Evolutionary conservation across 2,113 vertebrate species (phyloP), one percentile per base, ranked within the genome.

Genomic region (Salvelinus namaycush): DNA sequence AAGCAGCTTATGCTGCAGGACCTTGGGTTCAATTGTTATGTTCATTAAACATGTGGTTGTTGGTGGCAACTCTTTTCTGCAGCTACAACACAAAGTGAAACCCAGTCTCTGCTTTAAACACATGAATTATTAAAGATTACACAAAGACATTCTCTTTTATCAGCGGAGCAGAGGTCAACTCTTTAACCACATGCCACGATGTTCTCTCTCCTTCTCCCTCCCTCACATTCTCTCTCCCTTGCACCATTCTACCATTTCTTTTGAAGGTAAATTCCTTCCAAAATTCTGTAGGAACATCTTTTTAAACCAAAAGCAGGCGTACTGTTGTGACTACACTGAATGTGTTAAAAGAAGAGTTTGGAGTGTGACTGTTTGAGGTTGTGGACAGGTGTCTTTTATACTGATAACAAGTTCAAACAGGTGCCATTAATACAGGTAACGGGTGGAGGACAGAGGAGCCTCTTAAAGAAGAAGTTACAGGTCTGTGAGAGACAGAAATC

Each of bases 1-100:
- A 95, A 95, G 94, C 88, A 88, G 91, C 92, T 92, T 93, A 92
- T 89, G 93, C 29, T 31, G 29, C 29, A 31, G 29, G 90, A 87
- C 91, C 89, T 79, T 29, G 70, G 79, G 88, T 91, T 82, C 89
- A 87, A 81, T 90, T 94, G 92, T 90, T 94, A 92, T 91, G 90
- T 81, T 93, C 94, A 92, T 88, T 86, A 88, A 88, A 86, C 87
- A 93, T 85, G 81, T 81, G 80, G 79, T 29, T 29, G 3, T 3
- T 29, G 29, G 9, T 85, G 94, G 94, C 91, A 92, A 91, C 93
- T 94, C 93, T 91, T 91, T 81, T 80, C 87, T 91, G 83, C 76
- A 68, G 74, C 75, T 81, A 80, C 80, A 83, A 87, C 89, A 88
- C 84, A 83, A 82, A 85, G 83, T 87, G 86, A 83, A 92, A 89